A percentile compares a stretch with the other conserved stretches of the same genome.
These are phyloP conservation scores for Temnothorax unifasciatus DNA, from an alignment of 2,888 invertebrate species.

Conservation along the genomic window DNA sequence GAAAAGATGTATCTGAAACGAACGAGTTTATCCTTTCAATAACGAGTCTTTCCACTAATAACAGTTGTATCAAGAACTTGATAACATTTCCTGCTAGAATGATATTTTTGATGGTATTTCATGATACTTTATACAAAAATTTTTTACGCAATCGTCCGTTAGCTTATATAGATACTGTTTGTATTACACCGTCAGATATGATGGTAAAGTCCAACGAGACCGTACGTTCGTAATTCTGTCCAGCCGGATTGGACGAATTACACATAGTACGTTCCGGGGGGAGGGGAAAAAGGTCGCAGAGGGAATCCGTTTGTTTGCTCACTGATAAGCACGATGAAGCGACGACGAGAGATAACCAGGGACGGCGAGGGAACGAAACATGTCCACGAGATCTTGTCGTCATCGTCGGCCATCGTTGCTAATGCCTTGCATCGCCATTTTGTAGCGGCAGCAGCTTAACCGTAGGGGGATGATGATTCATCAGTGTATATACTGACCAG, in stretches of 20 bases:
- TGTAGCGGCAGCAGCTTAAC: slow-evolving; percentile 48
- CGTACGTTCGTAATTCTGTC: slow-evolving; percentile 26
- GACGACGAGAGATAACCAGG: slow-evolving; percentile 49
- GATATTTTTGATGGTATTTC: neutral
- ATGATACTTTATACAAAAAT: neutral
- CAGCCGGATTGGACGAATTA: slow-evolving; percentile 38
- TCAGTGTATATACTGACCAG: neutral
- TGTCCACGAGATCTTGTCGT: slow-evolving; percentile 42
- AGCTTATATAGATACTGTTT: neutral
- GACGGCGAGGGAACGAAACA: slow-evolving; percentile 49
- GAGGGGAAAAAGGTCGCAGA: slow-evolving; percentile 65
- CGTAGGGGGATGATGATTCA: slow-evolving; percentile 55
- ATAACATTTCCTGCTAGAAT: neutral
- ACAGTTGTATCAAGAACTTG: neutral
- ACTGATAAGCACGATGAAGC: slow-evolving; percentile 77
- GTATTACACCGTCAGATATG: neutral
- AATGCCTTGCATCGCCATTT: slow-evolving; percentile 75
- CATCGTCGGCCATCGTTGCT: slow-evolving; percentile 65
- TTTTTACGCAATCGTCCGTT: slow-evolving; percentile 5
- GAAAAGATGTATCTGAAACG: neutral
- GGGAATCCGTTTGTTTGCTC: slow-evolving; percentile 80
- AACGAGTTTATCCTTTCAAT: neutral
- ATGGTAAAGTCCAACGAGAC: slow-evolving; percentile 3
- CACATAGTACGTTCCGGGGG: slow-evolving; percentile 51
- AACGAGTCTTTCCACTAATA: neutral